phyloP scores from a whole-genome alignment of 2,888 invertebrate genomes.

The Labia minor region DNA sequence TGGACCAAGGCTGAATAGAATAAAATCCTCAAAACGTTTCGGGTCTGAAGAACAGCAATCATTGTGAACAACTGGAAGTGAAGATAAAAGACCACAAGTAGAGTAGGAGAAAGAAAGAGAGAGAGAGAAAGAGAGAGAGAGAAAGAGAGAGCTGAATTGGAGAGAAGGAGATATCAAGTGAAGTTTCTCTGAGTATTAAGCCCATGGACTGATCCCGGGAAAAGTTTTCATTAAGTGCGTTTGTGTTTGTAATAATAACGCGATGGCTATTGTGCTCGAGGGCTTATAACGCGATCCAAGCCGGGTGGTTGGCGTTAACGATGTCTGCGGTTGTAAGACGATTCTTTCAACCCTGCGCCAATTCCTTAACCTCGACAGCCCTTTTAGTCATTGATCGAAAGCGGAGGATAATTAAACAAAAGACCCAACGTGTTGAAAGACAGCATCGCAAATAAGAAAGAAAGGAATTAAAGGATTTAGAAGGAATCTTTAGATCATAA shows the following conservation, averaged over 20 bases:
- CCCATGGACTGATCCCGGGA: constrained; percentile 6
- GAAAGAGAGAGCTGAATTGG: not conserved
- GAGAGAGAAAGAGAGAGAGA: not conserved
- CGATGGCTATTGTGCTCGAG: constrained; percentile 7
- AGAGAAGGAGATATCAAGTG: not conserved
- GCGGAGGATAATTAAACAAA: constrained; percentile 1
- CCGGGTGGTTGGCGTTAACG: not conserved
- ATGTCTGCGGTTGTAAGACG: not conserved
- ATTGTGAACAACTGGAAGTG: not conserved
- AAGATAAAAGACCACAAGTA: not conserved
- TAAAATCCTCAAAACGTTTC: not conserved
- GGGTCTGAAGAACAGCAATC: constrained; percentile 2
- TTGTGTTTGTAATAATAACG: constrained; percentile 13
- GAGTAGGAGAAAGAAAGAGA: not conserved
- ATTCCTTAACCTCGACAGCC: not conserved
- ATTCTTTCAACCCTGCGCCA: not conserved
- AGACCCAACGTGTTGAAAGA: not conserved
- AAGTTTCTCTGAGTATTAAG: constrained; percentile 1
- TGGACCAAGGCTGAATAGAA: not conserved
- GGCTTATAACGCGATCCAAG: not conserved
- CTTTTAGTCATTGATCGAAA: constrained; percentile 5
- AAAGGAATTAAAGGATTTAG: not conserved
- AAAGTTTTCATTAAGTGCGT: constrained; percentile 13
- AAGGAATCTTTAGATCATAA: not conserved
- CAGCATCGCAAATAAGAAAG: not conserved